Evolutionary conservation across 2,113 vertebrate species (phyloP).

Genomic region (Gasterosteus aculeatus): DNA sequence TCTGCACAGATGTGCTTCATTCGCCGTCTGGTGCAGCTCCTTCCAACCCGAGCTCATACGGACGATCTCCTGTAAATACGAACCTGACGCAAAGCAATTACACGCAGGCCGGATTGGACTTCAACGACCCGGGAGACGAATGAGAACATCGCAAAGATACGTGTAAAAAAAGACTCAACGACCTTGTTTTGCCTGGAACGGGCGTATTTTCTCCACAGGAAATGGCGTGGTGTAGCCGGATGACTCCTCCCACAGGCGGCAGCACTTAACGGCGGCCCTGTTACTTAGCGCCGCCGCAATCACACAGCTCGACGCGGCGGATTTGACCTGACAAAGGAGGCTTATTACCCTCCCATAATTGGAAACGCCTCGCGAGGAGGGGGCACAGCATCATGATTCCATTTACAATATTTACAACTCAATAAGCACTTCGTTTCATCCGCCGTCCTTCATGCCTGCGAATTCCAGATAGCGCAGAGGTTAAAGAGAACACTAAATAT

Average conservation of each 20-base stretch:
- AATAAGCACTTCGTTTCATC: constrained; percentile 77
- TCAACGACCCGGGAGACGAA: constrained; percentile 51
- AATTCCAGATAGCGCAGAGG: constrained; percentile 73
- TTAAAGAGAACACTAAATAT: constrained; percentile 74
- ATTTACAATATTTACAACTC: constrained; percentile 83
- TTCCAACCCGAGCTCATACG: constrained; percentile 26
- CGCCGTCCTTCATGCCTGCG: constrained; percentile 75
- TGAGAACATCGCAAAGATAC: constrained; percentile 60
- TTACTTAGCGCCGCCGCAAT: constrained; percentile 50
- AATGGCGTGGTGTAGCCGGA: constrained; percentile 36
- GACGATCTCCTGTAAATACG: constrained; percentile 57
- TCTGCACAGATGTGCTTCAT: constrained; percentile 42
- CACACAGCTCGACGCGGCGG: constrained; percentile 43
- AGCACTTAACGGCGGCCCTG: constrained; percentile 38
- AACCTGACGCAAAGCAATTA: constrained; percentile 58
- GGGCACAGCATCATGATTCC: constrained; percentile 67
- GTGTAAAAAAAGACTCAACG: constrained; percentile 63
- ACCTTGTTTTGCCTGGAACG: constrained; percentile 47
- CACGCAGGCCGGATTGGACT: constrained; percentile 34
- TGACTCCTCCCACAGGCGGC: constrained; percentile 6
- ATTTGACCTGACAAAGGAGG: constrained; percentile 76
- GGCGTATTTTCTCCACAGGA: constrained; percentile 51
- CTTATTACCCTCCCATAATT: constrained; percentile 78
- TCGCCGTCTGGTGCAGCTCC: constrained; percentile 10
- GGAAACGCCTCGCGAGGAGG: constrained; percentile 68